These are phyloP conservation scores for Macrophya annulata DNA, from an alignment of 2,888 invertebrate species.

Conservation along the genomic window DNA sequence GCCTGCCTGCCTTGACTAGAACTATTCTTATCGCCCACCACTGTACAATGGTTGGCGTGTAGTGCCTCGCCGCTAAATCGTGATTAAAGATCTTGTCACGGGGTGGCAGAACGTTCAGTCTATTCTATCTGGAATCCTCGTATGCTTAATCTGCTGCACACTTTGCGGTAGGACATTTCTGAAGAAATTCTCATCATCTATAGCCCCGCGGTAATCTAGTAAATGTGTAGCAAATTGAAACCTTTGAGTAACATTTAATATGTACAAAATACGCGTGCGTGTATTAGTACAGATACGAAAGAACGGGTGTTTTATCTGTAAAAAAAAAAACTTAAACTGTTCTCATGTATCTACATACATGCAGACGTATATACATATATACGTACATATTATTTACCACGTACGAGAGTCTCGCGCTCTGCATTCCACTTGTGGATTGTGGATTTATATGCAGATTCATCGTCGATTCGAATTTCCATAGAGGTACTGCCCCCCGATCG, in stretches of 20 bases:
- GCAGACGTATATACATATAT: background rate
- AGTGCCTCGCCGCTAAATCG: slow-evolving; percentile 72
- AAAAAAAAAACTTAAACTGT: background rate
- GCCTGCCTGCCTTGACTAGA: slow-evolving; percentile 51
- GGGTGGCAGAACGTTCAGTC: slow-evolving; percentile 63
- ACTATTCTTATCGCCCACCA: slow-evolving; percentile 71
- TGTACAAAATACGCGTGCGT: background rate
- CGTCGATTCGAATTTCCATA: slow-evolving; percentile 50
- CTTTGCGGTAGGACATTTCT: slow-evolving; percentile 35
- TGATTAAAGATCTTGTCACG: slow-evolving; percentile 78
- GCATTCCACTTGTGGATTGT: slow-evolving; percentile 51
- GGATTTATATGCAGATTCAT: slow-evolving; percentile 50
- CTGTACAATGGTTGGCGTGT: slow-evolving; percentile 73
- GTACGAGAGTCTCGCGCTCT: slow-evolving; percentile 4
- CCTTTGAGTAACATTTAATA: background rate
- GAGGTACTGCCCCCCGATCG: slow-evolving; percentile 30
- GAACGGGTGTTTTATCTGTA: slow-evolving; percentile 12
- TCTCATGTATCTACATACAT: background rate
- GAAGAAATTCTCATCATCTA: slow-evolving; percentile 26
- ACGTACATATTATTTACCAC: slow-evolving; percentile 25
- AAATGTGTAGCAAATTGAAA: background rate
- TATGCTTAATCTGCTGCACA: slow-evolving; percentile 42
- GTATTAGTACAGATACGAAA: background rate
- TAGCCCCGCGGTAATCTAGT: slow-evolving; percentile 20
- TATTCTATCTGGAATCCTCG: slow-evolving; percentile 43